phyloP scores from a whole-genome alignment of 1,140 invertebrate species.

The Euura saliciscinereae region DNA sequence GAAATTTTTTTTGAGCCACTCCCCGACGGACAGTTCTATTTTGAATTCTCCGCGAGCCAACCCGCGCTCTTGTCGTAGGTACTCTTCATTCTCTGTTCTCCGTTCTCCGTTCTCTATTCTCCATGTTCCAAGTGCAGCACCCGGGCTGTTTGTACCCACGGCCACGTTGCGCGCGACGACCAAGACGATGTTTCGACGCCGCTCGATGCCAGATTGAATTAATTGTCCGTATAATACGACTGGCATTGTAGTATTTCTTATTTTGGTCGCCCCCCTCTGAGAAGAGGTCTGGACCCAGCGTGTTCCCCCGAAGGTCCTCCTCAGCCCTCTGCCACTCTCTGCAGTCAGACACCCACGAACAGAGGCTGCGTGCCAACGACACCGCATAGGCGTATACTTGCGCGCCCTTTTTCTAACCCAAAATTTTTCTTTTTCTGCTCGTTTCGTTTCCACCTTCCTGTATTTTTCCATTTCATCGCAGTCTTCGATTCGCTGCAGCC shows the following conservation, averaged over 20 bases:
- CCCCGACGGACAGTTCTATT: not conserved
- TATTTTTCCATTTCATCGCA: no score
- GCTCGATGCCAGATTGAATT: conserved; percentile 32
- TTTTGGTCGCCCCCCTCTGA: conserved; percentile 30
- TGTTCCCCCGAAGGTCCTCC: conserved; percentile 30
- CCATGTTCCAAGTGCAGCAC: no score
- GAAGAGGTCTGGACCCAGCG: conserved; percentile 27
- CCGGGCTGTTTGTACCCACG: no score
- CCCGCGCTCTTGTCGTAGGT: not conserved
- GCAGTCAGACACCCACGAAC: conserved; percentile 33
- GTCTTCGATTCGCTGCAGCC: no score
- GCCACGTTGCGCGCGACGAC: no score
- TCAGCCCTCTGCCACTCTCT: conserved; percentile 33
- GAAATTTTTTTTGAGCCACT: not conserved
- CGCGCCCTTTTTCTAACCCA: not conserved
- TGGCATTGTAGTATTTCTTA: conserved; percentile 22
- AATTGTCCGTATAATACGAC: conserved; percentile 27
- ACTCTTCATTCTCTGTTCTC: no score
- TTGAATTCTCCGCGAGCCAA: not conserved
- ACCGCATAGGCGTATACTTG: conserved; percentile 3
- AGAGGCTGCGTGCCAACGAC: conserved; percentile 11
- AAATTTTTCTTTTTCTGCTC: not conserved
- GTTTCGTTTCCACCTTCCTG: no score
- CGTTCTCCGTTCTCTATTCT: no score
- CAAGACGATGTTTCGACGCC: not conserved